Evolutionary conservation across 2,797 vertebrate species (phyloP).

Genomic region (Anableps anableps): DNA sequence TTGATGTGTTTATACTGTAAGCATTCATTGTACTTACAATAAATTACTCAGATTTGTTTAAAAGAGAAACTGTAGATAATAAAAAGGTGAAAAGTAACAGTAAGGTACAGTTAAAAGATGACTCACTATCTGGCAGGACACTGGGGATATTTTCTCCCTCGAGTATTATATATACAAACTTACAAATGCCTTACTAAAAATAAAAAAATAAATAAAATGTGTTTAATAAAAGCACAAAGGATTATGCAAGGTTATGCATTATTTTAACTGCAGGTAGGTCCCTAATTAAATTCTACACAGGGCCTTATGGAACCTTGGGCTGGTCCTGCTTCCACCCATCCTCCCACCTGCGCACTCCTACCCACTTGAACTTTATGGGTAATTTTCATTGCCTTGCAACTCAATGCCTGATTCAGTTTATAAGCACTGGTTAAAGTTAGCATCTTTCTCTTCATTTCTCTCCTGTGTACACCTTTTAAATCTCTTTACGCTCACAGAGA

Average conservation of each 20-base stretch:
- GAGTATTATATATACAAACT: too few species aligned
- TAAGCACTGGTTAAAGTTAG: constrained; percentile 74
- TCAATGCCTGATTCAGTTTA: constrained; percentile 77
- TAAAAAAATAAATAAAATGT: not conserved
- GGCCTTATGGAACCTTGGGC: not conserved
- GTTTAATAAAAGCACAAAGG: not conserved
- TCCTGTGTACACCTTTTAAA: constrained; percentile 61
- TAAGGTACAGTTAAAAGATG: not conserved
- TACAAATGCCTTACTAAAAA: not conserved
- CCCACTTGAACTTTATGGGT: constrained; percentile 70
- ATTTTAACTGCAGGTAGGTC: not conserved
- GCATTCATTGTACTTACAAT: not conserved
- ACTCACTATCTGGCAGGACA: not conserved
- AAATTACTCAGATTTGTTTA: not conserved
- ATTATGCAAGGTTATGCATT: not conserved
- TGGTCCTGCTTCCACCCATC: constrained; percentile 55
- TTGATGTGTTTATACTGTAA: not conserved
- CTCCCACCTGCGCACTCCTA: constrained; percentile 47
- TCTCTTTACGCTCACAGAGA: constrained; percentile 35
- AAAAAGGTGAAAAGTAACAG: not conserved
- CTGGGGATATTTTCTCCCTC: not conserved
- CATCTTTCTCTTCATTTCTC: constrained; percentile 67
- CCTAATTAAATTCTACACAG: not conserved
- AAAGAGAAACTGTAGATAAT: not conserved
- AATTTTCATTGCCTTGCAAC: constrained; percentile 78